Evolutionary conservation across 53 echinoderm and acorn worm genomes (phyloP), one percentile per base, ranked within the genome.

Genomic region (Holothuria scabra): DNA sequence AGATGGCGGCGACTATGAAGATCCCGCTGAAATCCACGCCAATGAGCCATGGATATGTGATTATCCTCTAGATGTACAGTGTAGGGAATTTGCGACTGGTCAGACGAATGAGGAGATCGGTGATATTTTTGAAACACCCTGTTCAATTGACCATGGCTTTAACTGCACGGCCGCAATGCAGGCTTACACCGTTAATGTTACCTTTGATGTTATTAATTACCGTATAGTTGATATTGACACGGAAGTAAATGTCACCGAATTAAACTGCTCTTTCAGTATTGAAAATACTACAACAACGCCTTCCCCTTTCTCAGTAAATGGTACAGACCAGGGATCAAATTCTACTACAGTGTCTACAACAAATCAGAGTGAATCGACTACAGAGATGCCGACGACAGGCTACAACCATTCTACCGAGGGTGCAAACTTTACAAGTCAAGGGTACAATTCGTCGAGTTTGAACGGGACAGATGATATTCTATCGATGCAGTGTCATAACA

Each of bases 11-110:
- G 93, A 93, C 56, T 57, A 49, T n/a, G 93, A 93, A 59, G 79
- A 74, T 3, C 70, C 86, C 3, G 67, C 61, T 48, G 84, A 79
- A 26, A 82, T 76, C 62, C 68, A 63, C 34, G 86, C 86, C 29
- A 79, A 78, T 30, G 57, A 59, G 31, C 91, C 93, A 0, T 93
- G 93, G 93, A 81, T 91, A 3, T 93, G 93, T 61, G 84, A 83
- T 20, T 75, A 82, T 58, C 91, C 91, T 12, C 20, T 69, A 38
- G 93, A 93, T 74, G 88, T 93, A 25, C 82, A 88, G 55, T 93
- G 93, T 37, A 58, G 58, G 48, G 82, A 82, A 0, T 63, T 74
- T 23, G 48, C 26, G 38, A 83, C 67, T 56, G 70, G 66, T 11
- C 46, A 57, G 24, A 76, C 78, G n/a, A 85, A 88, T 44, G 62